A percentile compares a stretch with the other conserved stretches of the same genome.
Evolutionary conservation across 2,113 vertebrate species (phyloP).

Genomic region (Natator depressus): DNA sequence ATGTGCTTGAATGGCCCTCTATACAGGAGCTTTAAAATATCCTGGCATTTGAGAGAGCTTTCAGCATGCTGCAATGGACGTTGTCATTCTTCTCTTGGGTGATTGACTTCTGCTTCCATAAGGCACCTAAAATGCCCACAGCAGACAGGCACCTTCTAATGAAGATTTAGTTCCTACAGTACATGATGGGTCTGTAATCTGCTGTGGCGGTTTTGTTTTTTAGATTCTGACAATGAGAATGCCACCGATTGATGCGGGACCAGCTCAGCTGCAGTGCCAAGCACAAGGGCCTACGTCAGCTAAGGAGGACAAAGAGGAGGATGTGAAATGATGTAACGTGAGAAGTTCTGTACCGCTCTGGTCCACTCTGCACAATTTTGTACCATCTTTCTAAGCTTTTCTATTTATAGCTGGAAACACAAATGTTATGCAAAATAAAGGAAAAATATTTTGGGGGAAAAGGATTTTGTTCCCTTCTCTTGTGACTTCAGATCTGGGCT

Average conservation of each 20-base stretch:
- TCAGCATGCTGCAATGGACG: fast-evolving
- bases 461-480: constrained; percentile 67
- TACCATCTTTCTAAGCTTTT: constrained; percentile 85
- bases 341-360: constrained; percentile 63
- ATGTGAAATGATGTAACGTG: constrained; percentile 62
- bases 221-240: constrained; percentile 80
- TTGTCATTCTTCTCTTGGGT: neutral
- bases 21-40: neutral
- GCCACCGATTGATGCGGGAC: constrained; percentile 64
- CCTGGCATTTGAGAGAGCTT: fast-evolving
- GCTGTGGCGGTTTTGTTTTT: constrained; percentile 58
- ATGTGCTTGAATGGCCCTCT: neutral
- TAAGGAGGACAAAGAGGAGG: constrained; percentile 61
- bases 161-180: neutral
- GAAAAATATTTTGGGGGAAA: constrained; percentile 85
- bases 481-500: constrained; percentile 36
- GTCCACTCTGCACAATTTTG: constrained; percentile 75
- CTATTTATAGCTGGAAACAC: constrained; percentile 84
- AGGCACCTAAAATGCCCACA: fast-evolving
- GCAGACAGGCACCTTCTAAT: fast-evolving
- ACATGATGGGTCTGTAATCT: fast-evolving
- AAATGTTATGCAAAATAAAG: constrained; percentile 83
- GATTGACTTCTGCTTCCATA: neutral
- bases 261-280: constrained; percentile 56
- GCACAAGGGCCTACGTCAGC: constrained; percentile 45